Evolutionary conservation across 2,113 vertebrate genomes (phyloP).

Genomic region (Zosterops hypoxanthus): DNA sequence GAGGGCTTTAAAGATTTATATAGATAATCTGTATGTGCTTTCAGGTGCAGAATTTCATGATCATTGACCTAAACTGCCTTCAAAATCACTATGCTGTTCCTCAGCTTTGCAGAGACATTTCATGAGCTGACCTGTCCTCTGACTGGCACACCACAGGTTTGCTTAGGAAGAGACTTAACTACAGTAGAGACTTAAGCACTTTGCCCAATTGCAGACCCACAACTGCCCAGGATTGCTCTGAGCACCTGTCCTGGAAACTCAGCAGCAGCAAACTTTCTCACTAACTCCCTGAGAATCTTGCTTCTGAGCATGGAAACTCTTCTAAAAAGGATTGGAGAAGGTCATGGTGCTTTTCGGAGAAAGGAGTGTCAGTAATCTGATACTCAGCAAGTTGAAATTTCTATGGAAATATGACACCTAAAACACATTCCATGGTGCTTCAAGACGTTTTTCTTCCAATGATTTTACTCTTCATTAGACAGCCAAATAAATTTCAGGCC

Average conservation of each 20-base stretch:
- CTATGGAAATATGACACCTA: background rate
- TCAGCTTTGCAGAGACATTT: background rate
- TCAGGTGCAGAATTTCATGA: background rate
- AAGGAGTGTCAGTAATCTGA: background rate
- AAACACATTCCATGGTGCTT: background rate
- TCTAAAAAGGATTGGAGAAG: background rate
- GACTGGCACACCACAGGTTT: background rate
- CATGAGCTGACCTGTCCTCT: background rate
- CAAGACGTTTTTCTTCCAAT: background rate
- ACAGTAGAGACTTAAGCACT: background rate
- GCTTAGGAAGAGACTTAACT: background rate
- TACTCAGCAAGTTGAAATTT: background rate
- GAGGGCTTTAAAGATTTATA: constrained; percentile 3
- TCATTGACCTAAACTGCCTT: background rate
- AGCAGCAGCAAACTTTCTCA: background rate
- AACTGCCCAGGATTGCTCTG: background rate
- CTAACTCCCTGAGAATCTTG: background rate
- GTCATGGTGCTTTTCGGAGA: background rate
- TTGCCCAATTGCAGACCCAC: background rate
- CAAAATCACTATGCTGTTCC: background rate
- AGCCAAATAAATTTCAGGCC: background rate
- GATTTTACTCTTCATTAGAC: background rate
- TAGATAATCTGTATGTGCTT: background rate
- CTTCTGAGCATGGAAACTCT: background rate
- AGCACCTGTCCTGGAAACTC: background rate